Evolutionary conservation across 1,140 invertebrate genomes (phyloP).

Genomic region (Musca domestica): DNA sequence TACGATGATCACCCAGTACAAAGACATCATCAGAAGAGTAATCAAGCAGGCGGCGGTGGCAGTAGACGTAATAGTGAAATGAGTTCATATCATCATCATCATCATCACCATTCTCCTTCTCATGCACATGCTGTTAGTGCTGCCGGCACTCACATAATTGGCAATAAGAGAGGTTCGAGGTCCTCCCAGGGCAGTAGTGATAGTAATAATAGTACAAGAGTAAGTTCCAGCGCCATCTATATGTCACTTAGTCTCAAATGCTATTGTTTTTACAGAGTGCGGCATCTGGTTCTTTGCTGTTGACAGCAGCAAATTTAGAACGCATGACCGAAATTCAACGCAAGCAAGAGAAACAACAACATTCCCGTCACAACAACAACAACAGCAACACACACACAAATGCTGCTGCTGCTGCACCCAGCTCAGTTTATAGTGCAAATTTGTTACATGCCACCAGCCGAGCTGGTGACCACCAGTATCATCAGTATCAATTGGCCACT

Average conservation of each 20-base stretch:
- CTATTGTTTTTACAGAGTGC: constrained; percentile 63
- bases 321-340: constrained; percentile 65
- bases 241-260: too few species aligned
- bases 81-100: constrained; percentile 52
- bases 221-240: constrained; percentile 52
- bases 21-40: not conserved
- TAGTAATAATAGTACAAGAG: constrained; percentile 75
- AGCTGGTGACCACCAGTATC: not conserved
- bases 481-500: constrained; percentile 23
- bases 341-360: constrained; percentile 51
- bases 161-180: constrained; percentile 61
- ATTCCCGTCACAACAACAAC: constrained; percentile 45
- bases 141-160: not conserved
- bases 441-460: constrained; percentile 30
- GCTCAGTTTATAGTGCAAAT: constrained; percentile 45
- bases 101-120: too few species aligned
- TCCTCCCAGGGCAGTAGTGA: constrained; percentile 72
- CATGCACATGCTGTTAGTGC: constrained; percentile 31
- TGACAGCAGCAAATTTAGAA: constrained; percentile 74
- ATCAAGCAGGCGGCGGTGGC: not conserved
- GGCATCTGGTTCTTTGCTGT: constrained; percentile 71
- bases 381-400: too few species aligned
- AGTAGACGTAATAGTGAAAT: constrained; percentile 36
- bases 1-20: not conserved
- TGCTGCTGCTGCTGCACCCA: too few species aligned